Conservation (phyloP, 2,113 vertebrate species). For the Nycticorax nycticorax region DNA sequence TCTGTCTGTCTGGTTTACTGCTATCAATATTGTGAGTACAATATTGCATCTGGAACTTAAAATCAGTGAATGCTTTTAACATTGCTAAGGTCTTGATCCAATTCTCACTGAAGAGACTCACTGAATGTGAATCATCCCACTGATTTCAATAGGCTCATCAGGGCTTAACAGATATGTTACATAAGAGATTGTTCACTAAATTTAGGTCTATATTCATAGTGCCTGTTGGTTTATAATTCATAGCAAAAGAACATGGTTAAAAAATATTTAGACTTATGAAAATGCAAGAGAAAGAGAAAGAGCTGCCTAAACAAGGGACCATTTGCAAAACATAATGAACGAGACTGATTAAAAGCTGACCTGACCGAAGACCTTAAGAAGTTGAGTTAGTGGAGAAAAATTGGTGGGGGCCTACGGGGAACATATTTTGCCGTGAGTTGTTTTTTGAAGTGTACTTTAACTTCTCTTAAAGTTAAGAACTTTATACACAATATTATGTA, state of each 20-base stretch:
- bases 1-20: constrained; percentile 1
- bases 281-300: not conserved
- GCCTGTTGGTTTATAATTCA: not conserved
- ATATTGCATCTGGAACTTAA: not conserved
- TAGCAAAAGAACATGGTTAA: not conserved
- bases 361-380: not conserved
- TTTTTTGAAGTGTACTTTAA: not conserved
- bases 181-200: not conserved
- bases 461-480: not conserved
- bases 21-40: not conserved
- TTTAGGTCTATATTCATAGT: not conserved
- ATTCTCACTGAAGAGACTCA: not conserved
- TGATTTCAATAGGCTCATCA: not conserved
- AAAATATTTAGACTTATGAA: not conserved
- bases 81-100: not conserved
- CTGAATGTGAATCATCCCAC: not conserved
- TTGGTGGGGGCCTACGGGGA: accelerated
- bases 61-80: not conserved
- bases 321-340: not conserved
- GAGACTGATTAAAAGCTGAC: not conserved
- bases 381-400: not conserved
- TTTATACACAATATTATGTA: not conserved
- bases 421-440: not conserved
- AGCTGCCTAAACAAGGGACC: not conserved
- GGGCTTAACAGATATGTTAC: not conserved